Percentiles rank a stretch among this genome's conserved stretches.
These are phyloP conservation scores for Hemicordylus capensis DNA, from an alignment of 2,113 vertebrate species.

Conservation along the genomic window DNA sequence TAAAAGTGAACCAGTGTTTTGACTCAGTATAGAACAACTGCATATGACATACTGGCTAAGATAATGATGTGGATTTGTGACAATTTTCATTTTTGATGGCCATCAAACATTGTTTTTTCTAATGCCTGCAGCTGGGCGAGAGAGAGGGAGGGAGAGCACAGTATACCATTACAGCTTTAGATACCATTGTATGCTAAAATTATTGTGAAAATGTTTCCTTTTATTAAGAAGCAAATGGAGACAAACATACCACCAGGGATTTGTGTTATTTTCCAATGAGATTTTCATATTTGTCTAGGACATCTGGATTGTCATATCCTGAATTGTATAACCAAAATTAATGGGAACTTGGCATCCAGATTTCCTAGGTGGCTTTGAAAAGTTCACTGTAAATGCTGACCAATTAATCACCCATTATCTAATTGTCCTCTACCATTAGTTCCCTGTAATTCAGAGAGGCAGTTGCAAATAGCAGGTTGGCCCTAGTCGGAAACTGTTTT, in stretches of 20 bases:
- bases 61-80: not conserved
- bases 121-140: not conserved
- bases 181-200: not conserved
- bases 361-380: slow-evolving; percentile 6
- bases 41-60: no score
- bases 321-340: not conserved
- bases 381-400: slow-evolving; percentile 9
- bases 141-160: no score
- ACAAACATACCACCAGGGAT: not conserved
- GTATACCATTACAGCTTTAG: not conserved
- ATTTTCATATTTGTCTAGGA: slow-evolving; percentile 9
- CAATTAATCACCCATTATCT: slow-evolving; percentile 31
- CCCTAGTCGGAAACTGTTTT: not conserved
- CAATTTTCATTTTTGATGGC: not conserved
- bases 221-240: not conserved
- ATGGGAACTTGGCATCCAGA: not conserved
- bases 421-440: slow-evolving; percentile 3
- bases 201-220: not conserved
- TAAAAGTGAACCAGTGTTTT: no score
- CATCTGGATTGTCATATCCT: not conserved
- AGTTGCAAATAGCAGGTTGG: not conserved
- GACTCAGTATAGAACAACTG: no score
- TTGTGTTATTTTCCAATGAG: not conserved
- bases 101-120: not conserved
- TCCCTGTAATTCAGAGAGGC: slow-evolving; percentile 12